Percentiles rank a stretch among this genome's conserved stretches.
phyloP scores from a whole-genome alignment of 1,140 invertebrate species.

The Heliconius hermathena region DNA sequence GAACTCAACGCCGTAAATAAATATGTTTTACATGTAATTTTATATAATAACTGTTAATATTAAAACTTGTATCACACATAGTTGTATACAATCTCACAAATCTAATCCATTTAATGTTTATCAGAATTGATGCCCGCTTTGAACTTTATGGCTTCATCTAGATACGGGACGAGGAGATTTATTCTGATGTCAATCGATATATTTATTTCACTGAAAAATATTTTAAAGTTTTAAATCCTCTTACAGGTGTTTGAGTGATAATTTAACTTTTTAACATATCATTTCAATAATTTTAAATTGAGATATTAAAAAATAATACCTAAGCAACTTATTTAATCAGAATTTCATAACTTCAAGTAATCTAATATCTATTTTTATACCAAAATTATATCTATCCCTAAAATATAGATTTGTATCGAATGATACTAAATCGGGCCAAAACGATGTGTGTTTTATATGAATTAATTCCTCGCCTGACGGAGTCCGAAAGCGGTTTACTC shows the following conservation, averaged over 20 bases:
- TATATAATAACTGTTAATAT: not conserved
- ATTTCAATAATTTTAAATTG: too few species aligned
- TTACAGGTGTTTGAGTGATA: not conserved
- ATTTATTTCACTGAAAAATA: not conserved
- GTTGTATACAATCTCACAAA: conserved; percentile 17
- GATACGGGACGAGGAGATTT: conserved; percentile 46
- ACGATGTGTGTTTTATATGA: conserved; percentile 78
- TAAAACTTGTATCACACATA: not conserved
- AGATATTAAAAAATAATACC: too few species aligned
- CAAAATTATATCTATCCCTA: too few species aligned
- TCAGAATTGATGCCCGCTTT: conserved; percentile 54
- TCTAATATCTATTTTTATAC: too few species aligned
- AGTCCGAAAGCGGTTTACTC: conserved; percentile 62
- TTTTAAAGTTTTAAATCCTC: not conserved
- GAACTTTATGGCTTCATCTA: conserved; percentile 49
- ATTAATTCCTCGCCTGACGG: conserved; percentile 76
- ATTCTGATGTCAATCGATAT: conserved; percentile 32
- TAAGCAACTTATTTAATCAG: too few species aligned
- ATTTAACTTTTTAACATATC: not conserved
- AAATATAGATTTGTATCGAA: conserved; percentile 18
- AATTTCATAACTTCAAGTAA: too few species aligned
- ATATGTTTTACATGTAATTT: not conserved
- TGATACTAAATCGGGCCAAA: conserved; percentile 58
- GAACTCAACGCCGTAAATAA: too few species aligned
- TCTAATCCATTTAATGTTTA: conserved; percentile 44